Percentiles rank a stretch among this genome's conserved stretches.
phyloP scores from a whole-genome alignment of 2,113 vertebrate genomes.

The Cisticola juncidis region DNA sequence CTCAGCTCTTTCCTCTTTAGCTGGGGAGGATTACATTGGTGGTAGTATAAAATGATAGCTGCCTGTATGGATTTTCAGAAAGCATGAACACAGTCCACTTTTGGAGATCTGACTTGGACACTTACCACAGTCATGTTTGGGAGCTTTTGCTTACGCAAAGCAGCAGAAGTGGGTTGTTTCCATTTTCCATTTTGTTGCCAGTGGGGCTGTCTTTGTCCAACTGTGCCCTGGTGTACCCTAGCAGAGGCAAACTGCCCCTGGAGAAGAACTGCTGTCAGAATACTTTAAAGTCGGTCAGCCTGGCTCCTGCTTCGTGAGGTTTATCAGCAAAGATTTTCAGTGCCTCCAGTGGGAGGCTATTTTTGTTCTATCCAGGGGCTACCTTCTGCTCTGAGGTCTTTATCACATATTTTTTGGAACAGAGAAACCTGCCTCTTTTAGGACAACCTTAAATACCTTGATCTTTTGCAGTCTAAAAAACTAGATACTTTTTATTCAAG shows the following conservation, averaged over 20 bases:
- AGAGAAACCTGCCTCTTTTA: constrained; percentile 23
- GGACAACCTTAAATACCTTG: constrained; percentile 1
- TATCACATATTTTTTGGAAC: neutral
- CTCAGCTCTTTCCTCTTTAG: neutral
- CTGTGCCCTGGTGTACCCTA: neutral
- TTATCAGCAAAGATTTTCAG: constrained; percentile 53
- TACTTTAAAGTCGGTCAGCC: constrained; percentile 50
- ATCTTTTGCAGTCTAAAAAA: neutral
- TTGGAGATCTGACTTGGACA: neutral
- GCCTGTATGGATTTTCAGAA: neutral
- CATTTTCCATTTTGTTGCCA: neutral
- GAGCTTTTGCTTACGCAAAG: neutral
- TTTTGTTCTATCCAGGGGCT: constrained; percentile 44
- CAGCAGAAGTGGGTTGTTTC: neutral
- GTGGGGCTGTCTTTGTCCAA: neutral
- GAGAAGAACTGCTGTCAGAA: constrained; percentile 58
- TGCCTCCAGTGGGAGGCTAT: constrained; percentile 49
- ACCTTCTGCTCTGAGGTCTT: constrained; percentile 28
- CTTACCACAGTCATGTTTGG: neutral
- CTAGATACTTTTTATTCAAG: neutral
- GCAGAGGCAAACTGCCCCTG: neutral
- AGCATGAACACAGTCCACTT: neutral
- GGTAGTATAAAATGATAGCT: neutral
- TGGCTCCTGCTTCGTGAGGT: constrained; percentile 35
- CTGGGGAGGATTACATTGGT: neutral